These are phyloP conservation scores for Brevimyrus niger DNA, from an alignment of 2,113 vertebrate species.

Conservation along the genomic window DNA sequence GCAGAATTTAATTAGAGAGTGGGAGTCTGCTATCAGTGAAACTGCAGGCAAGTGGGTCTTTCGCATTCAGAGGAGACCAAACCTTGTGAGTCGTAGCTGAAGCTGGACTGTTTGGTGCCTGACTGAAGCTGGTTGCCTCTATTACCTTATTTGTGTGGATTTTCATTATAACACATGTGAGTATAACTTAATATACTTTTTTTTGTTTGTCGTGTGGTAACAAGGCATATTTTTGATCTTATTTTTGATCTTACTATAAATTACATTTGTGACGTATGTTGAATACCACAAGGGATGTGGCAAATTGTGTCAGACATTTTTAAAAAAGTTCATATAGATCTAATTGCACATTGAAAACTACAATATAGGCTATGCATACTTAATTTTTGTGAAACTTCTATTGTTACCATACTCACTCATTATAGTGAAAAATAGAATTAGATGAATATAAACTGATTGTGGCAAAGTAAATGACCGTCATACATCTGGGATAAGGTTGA, in stretches of 20 bases:
- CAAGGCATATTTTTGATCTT: background rate
- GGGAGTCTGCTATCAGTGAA: background rate
- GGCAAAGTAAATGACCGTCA: background rate
- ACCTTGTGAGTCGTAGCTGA: background rate
- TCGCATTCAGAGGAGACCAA: background rate
- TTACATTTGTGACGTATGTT: background rate
- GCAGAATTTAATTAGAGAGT: constrained; percentile 13
- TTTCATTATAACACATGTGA: background rate
- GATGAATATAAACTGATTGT: background rate
- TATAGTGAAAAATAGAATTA: background rate
- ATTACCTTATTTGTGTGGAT: background rate
- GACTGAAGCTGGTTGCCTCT: background rate
- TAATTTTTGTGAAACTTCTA: background rate
- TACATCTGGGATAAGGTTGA: background rate
- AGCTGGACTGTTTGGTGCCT: background rate
- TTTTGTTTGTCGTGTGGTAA: background rate
- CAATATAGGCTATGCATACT: background rate
- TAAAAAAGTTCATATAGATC: background rate
- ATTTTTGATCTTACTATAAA: background rate
- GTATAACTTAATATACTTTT: background rate
- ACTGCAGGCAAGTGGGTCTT: background rate
- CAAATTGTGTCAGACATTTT: background rate
- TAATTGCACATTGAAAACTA: background rate
- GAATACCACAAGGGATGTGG: background rate
- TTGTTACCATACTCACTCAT: no score